A percentile compares a stretch with the other conserved stretches of the same genome.
Evolutionary conservation across 2,113 vertebrate species (phyloP).

Genomic region (Paraplagusia blochii): DNA sequence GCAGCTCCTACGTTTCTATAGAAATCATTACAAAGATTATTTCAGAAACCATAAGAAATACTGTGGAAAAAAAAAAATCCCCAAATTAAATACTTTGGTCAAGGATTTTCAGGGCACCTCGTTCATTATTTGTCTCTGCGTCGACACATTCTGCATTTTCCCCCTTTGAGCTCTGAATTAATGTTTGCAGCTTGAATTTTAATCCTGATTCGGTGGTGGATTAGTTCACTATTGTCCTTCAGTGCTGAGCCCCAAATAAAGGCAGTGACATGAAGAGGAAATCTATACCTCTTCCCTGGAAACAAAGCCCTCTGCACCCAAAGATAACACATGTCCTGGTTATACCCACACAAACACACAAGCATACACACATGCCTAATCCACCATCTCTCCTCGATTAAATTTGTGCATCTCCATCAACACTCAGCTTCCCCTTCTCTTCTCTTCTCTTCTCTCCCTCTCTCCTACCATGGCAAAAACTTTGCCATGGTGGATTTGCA

Average conservation of each 20-base stretch:
- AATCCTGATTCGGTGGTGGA: conserved; percentile 78
- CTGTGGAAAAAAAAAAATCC: conserved; percentile 65
- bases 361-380: conserved; percentile 40
- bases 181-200: conserved; percentile 79
- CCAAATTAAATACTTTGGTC: conserved; percentile 67
- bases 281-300: conserved; percentile 73
- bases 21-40: conserved; percentile 80
- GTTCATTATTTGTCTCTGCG: conserved; percentile 72
- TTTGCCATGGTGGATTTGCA: conserved; percentile 79
- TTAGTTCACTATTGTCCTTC: conserved; percentile 78
- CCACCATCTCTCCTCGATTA: conserved; percentile 33
- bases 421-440: conserved; percentile 36
- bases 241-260: conserved; percentile 73
- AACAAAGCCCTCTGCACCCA: conserved; percentile 75
- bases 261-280: conserved; percentile 74
- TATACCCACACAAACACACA: conserved; percentile 42
- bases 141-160: conserved; percentile 77
- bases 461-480: conserved; percentile 52
- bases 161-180: conserved; percentile 75
- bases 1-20: conserved; percentile 68
- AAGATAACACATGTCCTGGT: conserved; percentile 74
- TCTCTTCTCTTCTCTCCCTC: conserved; percentile 6
- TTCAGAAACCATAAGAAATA: conserved; percentile 68
- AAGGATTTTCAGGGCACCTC: conserved; percentile 58
- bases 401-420: conserved; percentile 21